Conservation (phyloP, 2,113 vertebrate genomes). For the Mesitornis unicolor region DNA sequence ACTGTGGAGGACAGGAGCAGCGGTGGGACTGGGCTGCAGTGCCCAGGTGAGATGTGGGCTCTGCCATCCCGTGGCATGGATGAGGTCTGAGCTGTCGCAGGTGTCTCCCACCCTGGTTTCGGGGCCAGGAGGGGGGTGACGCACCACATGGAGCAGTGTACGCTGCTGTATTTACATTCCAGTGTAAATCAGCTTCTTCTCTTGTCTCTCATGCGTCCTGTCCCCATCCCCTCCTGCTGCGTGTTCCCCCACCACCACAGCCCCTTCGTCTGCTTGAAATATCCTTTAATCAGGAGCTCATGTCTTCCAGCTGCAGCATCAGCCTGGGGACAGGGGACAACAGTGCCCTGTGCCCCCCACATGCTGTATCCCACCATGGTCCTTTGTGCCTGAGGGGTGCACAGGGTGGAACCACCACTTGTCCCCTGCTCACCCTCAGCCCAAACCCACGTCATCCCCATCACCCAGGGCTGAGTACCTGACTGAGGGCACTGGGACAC, state of each 20-base stretch:
- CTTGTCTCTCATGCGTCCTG: not conserved
- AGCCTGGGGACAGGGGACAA: not conserved
- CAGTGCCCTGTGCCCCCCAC: fast-evolving
- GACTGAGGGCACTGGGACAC: fast-evolving
- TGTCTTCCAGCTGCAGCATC: not conserved
- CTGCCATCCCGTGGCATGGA: not conserved
- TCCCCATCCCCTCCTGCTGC: not conserved
- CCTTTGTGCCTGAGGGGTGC: fast-evolving
- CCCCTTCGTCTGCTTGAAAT: conserved; percentile 1
- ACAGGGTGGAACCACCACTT: not conserved
- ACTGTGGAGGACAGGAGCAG: not conserved
- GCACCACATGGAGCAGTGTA: not conserved
- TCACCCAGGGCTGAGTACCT: not conserved
- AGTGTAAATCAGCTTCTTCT: not conserved
- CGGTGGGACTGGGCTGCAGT: fast-evolving
- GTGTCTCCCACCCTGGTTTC: not conserved
- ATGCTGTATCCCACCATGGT: not conserved
- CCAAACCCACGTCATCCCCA: fast-evolving
- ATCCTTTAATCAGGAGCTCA: not conserved
- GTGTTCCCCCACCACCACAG: not conserved
- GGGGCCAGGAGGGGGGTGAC: not conserved
- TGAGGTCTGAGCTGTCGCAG: not conserved
- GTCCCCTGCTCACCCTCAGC: not conserved
- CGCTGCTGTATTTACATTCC: conserved; percentile 49
- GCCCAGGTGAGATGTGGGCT: not conserved